Conservation (phyloP, 2,888 invertebrate genomes). For the Linyphia triangularis region DNA sequence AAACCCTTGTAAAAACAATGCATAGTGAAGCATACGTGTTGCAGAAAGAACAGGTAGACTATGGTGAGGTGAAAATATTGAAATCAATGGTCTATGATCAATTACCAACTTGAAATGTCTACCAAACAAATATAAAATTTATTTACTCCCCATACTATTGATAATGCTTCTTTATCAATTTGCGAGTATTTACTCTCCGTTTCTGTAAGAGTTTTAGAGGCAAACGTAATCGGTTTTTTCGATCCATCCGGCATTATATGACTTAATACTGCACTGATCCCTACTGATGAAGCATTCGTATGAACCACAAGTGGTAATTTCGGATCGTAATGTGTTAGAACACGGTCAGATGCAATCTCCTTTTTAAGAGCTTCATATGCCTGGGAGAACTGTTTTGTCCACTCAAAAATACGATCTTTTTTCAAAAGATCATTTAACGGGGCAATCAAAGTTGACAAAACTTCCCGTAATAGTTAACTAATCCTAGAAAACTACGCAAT, state of each 20-base stretch:
- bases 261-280: constrained; percentile 79
- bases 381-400: constrained; percentile 41
- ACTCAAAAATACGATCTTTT: constrained; percentile 39
- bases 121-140: constrained; percentile 51
- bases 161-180: constrained; percentile 79
- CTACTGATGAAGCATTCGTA: constrained; percentile 78
- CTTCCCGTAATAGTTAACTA: constrained; percentile 56
- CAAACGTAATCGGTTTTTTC: constrained; percentile 80
- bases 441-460: constrained; percentile 52
- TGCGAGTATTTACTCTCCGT: constrained; percentile 79
- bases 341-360: constrained; percentile 45
- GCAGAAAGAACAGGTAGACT: background rate
- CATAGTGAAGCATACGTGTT: background rate
- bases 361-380: constrained; percentile 49
- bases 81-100: background rate
- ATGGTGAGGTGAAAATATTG: background rate
- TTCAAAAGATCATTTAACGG: constrained; percentile 42
- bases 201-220: constrained; percentile 78
- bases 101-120: background rate
- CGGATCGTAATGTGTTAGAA: constrained; percentile 76
- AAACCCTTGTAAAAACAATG: background rate
- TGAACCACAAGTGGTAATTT: constrained; percentile 77
- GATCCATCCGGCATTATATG: constrained; percentile 78
- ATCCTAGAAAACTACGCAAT: constrained; percentile 52
- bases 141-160: constrained; percentile 66